Percentiles rank a stretch among this genome's conserved stretches.
phyloP scores from a whole-genome alignment of 2,888 invertebrate genomes.

The Agrypnus murinus region DNA sequence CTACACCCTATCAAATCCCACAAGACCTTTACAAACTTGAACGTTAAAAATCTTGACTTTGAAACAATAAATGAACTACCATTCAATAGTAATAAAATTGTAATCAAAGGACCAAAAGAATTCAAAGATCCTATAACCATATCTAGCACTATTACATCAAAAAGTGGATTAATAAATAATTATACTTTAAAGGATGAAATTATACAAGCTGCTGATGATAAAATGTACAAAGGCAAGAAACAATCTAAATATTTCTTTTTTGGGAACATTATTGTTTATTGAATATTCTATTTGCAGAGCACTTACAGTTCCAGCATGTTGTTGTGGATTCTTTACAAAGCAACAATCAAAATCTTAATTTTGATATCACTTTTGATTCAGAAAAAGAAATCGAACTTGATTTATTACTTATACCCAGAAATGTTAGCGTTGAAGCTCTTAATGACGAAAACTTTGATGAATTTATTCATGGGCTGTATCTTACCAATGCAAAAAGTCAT shows the following conservation, averaged over 20 bases:
- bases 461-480: slow-evolving; percentile 70
- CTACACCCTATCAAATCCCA: slow-evolving; percentile 56
- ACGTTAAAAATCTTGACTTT: slow-evolving; percentile 62
- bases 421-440: slow-evolving; percentile 66
- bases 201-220: slow-evolving; percentile 48
- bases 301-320: slow-evolving; percentile 34
- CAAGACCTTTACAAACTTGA: slow-evolving; percentile 64
- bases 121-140: too few species aligned
- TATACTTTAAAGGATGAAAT: slow-evolving; percentile 59
- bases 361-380: too few species aligned
- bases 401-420: slow-evolving; percentile 61
- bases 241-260: not conserved
- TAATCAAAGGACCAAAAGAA: too few species aligned
- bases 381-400: not conserved
- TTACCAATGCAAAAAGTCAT: slow-evolving; percentile 68
- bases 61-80: slow-evolving; percentile 59
- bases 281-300: slow-evolving; percentile 14
- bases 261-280: too few species aligned
- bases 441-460: slow-evolving; percentile 72
- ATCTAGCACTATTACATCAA: too few species aligned
- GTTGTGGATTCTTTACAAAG: not conserved
- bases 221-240: slow-evolving; percentile 53
- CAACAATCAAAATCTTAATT: not conserved
- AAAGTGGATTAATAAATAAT: slow-evolving; percentile 38
- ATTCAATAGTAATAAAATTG: too few species aligned